phyloP scores from a whole-genome alignment of 2,888 invertebrate genomes.

The Clanis bilineata region DNA sequence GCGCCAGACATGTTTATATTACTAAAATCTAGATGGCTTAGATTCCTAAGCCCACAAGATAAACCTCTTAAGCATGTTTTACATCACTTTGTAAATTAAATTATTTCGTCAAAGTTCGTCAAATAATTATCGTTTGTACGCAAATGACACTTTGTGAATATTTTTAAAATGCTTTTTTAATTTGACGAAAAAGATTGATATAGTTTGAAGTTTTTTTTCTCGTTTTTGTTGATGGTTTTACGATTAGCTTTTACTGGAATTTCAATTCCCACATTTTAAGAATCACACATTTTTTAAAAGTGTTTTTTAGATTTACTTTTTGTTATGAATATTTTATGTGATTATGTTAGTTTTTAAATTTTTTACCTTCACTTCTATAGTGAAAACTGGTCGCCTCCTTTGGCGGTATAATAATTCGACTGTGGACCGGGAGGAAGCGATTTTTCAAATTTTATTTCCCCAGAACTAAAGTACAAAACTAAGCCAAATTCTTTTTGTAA shows the following conservation, averaged over 20 bases:
- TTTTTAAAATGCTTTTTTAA: constrained; percentile 3
- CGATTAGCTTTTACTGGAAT: neutral
- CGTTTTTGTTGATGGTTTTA: neutral
- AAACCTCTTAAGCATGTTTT: neutral
- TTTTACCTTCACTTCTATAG: too few relatives aligned
- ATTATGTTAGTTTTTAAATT: too few relatives aligned
- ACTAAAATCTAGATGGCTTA: constrained; percentile 22
- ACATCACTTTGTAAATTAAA: neutral
- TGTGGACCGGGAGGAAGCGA: too few relatives aligned
- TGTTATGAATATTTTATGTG: too few relatives aligned
- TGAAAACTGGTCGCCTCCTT: too few relatives aligned
- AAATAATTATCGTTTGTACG: neutral
- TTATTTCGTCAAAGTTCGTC: neutral
- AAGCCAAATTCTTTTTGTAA: too few relatives aligned
- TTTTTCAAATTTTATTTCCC: too few relatives aligned
- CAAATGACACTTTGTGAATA: neutral
- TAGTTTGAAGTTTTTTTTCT: neutral
- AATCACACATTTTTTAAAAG: too few relatives aligned
- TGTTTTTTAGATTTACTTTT: too few relatives aligned
- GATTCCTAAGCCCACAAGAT: constrained; percentile 10
- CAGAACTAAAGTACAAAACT: too few relatives aligned
- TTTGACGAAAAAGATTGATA: neutral
- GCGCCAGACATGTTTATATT: constrained; percentile 23
- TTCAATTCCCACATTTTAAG: neutral
- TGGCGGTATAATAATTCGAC: too few relatives aligned